phyloP scores from a whole-genome alignment of 2,113 vertebrate species.

The Laticauda laticaudata region DNA sequence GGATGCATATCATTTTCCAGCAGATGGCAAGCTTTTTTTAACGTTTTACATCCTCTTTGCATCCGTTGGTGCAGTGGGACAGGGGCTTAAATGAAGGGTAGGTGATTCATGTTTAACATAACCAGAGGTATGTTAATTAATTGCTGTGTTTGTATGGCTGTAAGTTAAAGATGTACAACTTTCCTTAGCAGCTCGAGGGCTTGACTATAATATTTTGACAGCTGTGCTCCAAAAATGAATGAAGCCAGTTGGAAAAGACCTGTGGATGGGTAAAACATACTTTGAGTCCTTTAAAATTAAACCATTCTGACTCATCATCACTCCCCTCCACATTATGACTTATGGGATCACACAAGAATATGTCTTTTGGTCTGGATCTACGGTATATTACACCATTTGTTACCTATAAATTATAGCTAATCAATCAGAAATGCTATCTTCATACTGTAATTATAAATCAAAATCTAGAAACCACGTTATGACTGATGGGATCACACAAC shows the following conservation, averaged over 20 bases:
- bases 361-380: neutral
- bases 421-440: neutral
- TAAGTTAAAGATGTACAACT: neutral
- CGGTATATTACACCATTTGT: neutral
- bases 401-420: neutral
- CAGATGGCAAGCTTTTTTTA: no score
- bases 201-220: neutral
- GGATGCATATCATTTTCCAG: no score
- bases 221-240: neutral
- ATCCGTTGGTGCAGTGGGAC: no score
- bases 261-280: neutral
- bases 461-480: neutral
- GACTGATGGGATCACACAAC: neutral
- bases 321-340: no score
- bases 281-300: neutral
- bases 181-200: neutral
- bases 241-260: neutral
- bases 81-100: neutral
- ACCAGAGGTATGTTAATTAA: neutral
- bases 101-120: neutral
- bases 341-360: neutral
- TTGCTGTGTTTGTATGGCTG: neutral
- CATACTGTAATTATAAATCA: neutral
- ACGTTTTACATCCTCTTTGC: no score
- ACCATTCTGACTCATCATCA: neutral